These are phyloP conservation scores for Alligator mississippiensis DNA, from an alignment of 2,113 vertebrate species.

Conservation along the genomic window DNA sequence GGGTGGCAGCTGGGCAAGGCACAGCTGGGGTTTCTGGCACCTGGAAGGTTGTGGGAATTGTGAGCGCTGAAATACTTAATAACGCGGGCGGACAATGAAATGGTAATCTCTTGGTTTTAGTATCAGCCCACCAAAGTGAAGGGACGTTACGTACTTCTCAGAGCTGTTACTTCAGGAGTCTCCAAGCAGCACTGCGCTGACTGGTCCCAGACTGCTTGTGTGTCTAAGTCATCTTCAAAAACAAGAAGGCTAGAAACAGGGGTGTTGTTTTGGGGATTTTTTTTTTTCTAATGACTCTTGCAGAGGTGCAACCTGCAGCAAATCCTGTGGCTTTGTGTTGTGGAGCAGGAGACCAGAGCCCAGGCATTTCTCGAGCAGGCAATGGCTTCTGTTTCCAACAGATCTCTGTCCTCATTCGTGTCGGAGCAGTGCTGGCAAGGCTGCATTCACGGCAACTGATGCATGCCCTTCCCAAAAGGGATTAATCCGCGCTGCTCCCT, in stretches of 20 bases:
- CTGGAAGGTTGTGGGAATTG: accelerated
- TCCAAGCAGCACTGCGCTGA: not conserved
- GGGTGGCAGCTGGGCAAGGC: not conserved
- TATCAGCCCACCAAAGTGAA: not conserved
- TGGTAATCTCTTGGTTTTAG: not conserved
- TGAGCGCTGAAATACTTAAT: not conserved
- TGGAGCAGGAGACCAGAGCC: not conserved
- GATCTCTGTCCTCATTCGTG: not conserved
- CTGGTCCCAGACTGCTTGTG: not conserved
- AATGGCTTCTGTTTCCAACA: conserved; percentile 62
- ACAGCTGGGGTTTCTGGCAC: not conserved
- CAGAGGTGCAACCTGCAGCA: accelerated
- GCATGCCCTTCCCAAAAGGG: not conserved
- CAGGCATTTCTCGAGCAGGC: conserved; percentile 46
- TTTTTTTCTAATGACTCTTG: not conserved
- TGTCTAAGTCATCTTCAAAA: not conserved
- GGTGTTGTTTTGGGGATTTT: not conserved
- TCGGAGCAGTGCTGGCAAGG: conserved; percentile 42
- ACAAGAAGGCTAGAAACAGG: not conserved
- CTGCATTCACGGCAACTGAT: not conserved
- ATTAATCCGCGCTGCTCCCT: not conserved
- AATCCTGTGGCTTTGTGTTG: not conserved
- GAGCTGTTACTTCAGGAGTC: not conserved
- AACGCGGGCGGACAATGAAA: accelerated
- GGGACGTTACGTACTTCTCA: not conserved